These are phyloP conservation scores for Solen grandis DNA, from an alignment of 1,140 invertebrate genomes.

Conservation along the genomic window DNA sequence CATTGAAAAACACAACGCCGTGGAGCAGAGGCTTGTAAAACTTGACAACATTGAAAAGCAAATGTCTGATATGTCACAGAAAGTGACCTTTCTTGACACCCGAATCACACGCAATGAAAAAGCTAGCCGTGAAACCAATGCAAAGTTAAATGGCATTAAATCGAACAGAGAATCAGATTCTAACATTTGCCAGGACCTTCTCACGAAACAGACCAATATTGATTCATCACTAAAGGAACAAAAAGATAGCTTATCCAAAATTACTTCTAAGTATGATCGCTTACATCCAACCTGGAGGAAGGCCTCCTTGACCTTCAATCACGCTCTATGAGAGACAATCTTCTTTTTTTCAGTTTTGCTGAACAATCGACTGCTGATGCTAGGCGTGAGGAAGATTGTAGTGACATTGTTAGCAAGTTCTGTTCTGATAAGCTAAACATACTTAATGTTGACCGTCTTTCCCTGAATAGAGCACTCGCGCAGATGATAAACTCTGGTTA, in stretches of 20 bases:
- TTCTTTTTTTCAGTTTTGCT: neutral
- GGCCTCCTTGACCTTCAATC: neutral
- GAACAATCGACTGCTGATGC: neutral
- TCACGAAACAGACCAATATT: neutral
- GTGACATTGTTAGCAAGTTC: neutral
- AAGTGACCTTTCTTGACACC: neutral
- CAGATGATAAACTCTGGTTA: neutral
- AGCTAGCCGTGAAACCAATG: neutral
- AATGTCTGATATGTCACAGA: neutral
- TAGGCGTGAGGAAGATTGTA: neutral
- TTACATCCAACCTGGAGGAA: neutral
- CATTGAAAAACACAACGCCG: neutral
- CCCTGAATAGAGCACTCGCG: neutral
- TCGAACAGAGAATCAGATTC: neutral
- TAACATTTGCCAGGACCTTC: neutral
- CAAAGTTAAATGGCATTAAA: neutral
- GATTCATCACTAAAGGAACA: neutral
- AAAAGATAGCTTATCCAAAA: neutral
- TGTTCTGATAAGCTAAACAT: neutral
- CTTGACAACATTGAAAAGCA: neutral
- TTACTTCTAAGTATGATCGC: neutral
- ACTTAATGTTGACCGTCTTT: neutral
- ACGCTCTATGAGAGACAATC: neutral
- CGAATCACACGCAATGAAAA: neutral
- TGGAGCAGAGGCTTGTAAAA: neutral